Base-by-base conservation (phyloP, 2,888 invertebrate genomes). In the Venusia cambrica region DNA sequence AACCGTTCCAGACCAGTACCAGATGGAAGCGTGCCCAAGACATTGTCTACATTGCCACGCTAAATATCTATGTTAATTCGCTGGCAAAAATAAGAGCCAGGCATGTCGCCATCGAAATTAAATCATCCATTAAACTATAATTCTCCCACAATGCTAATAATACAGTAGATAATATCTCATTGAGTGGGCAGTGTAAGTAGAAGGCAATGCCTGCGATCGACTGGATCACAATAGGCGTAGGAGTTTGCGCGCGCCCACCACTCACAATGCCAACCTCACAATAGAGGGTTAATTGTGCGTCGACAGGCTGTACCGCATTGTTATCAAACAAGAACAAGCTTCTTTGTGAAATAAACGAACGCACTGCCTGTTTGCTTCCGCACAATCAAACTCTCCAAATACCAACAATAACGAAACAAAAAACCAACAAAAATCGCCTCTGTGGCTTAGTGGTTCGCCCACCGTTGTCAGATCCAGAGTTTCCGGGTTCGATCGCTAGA, bases 201-300 rank as follows among this genome's bases (percentile, higher is more conserved):
- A 68, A 69, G 65, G 70, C 70, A 67, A 71, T 59, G 64, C 60
- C 62, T 57, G 64, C 70, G 70, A 69, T 75, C 65, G 70, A 70
- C 55, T 51, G 54, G 57, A 63, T 66, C 69, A 83, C 80, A 84
- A 81, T 80, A 64, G 73, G 71, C 71, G 85, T 85, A 83, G 85
- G 85, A 73, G 84, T 48, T 54, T 60, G 73, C 72, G 73, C 73
- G 66, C 70, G 73, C 74, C 70, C 75, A 62, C 57, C 45, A 48
- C 38, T 49, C 55, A 75, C 73, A 75, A 73, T 73, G 57, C 63
- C 48, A 48, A 39, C 37, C 51, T 43, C 60, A 81, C 80, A 81
- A 85, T 83, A 66, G 73, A 61, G 52, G 51, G 73, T 79, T 85
- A 84, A 87, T 87, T 85, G 81, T 83, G 70, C 78, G 81, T 71